phyloP scores from a whole-genome alignment of 2,797 vertebrate genomes.

The Morus bassanus region DNA sequence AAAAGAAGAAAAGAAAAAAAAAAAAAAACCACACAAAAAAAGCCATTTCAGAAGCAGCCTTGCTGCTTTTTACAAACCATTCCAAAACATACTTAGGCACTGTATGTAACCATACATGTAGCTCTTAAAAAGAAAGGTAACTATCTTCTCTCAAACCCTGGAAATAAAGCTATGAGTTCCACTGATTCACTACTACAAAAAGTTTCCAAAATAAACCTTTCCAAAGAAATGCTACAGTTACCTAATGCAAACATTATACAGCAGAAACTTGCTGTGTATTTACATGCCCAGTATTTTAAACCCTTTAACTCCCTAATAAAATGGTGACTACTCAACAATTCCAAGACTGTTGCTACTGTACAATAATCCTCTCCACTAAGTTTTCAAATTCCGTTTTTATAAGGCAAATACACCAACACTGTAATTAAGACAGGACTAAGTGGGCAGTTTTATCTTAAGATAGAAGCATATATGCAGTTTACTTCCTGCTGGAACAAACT shows the following conservation, averaged over 20 bases:
- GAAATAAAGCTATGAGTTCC: background rate
- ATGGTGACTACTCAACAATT: background rate
- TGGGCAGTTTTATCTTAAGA: background rate
- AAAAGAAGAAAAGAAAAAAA: background rate
- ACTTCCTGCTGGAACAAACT: background rate
- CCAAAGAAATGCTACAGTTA: background rate
- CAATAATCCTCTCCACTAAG: background rate
- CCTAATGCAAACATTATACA: background rate
- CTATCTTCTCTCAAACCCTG: background rate
- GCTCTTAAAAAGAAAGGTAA: background rate
- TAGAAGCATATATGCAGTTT: background rate
- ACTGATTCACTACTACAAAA: background rate
- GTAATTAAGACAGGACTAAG: background rate
- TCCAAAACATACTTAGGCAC: background rate
- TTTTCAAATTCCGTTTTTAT: background rate
- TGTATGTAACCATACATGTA: fast-evolving
- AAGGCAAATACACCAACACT: background rate
- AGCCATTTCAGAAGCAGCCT: background rate
- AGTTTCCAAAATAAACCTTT: background rate
- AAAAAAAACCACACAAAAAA: background rate
- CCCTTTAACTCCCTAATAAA: background rate
- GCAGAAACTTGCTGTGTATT: background rate
- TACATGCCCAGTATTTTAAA: background rate
- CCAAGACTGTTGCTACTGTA: background rate
- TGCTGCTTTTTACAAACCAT: background rate